phyloP scores from a whole-genome alignment of 2,113 vertebrate genomes.

The Felis catus region DNA sequence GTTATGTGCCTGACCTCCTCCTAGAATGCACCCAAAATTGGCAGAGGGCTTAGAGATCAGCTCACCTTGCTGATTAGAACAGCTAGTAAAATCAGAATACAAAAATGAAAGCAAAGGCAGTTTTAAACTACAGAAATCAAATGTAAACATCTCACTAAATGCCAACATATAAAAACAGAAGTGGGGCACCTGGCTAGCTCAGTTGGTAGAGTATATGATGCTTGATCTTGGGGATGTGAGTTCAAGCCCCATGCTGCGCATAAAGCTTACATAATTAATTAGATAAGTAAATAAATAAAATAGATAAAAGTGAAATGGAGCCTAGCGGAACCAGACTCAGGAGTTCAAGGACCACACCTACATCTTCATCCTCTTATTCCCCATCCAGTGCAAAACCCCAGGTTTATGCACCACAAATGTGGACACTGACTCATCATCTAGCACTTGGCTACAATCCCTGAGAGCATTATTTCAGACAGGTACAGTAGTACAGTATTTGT shows the following conservation, averaged over 20 bases:
- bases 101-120: neutral
- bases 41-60: neutral
- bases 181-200: neutral
- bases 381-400: neutral
- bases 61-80: neutral
- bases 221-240: neutral
- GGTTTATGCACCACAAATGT: neutral
- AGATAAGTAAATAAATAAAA: neutral
- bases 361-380: neutral
- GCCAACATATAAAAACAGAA: neutral
- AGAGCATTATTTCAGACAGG: neutral
- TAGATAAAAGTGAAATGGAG: neutral
- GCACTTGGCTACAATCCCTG: neutral
- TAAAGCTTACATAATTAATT: neutral
- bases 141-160: neutral
- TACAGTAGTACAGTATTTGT: neutral
- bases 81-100: constrained; percentile 23
- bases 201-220: neutral
- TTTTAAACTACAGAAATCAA: neutral
- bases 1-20: neutral
- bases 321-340: neutral
- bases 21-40: neutral
- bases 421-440: constrained; percentile 9
- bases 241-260: neutral
- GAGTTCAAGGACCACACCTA: neutral